A percentile compares a stretch with the other conserved stretches of the same genome.
Conservation (phyloP, 2,113 vertebrate genomes). For the Salvelinus sp. region DNA sequence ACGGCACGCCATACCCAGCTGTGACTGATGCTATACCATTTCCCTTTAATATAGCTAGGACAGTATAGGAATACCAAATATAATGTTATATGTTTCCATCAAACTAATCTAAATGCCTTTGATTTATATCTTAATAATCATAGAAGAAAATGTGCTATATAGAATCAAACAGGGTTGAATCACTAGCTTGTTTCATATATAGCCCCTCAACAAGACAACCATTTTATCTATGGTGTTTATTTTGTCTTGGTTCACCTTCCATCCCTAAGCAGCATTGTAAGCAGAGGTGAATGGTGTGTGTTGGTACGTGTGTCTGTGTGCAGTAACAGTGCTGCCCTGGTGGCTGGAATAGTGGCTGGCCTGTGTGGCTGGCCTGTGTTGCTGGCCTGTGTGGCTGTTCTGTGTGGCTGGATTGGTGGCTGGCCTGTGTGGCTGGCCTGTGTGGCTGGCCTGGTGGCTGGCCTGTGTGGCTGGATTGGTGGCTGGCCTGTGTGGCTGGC, state of each 20-base stretch:
- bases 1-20: conserved; percentile 46
- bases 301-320: not conserved
- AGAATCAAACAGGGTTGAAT: not conserved
- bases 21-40: conserved; percentile 53
- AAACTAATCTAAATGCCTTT: conserved; percentile 36
- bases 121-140: no score
- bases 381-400: no score
- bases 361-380: no score
- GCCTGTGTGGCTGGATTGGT: no score
- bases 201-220: not conserved
- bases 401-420: no score
- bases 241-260: not conserved
- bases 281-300: not conserved
- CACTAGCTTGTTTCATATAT: no score
- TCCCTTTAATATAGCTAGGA: conserved; percentile 58
- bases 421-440: no score
- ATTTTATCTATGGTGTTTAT: not conserved
- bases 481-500: not conserved
- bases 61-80: conserved; percentile 61
- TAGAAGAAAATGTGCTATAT: no score
- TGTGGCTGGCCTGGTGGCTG: no score
- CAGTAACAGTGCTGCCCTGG: conserved; percentile 27
- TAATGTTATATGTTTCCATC: conserved; percentile 49
- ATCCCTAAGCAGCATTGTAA: not conserved
- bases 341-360: no score